A percentile compares a stretch with the other conserved stretches of the same genome.
phyloP scores from a whole-genome alignment of 2,113 vertebrate genomes.

The Carassius auratus region DNA sequence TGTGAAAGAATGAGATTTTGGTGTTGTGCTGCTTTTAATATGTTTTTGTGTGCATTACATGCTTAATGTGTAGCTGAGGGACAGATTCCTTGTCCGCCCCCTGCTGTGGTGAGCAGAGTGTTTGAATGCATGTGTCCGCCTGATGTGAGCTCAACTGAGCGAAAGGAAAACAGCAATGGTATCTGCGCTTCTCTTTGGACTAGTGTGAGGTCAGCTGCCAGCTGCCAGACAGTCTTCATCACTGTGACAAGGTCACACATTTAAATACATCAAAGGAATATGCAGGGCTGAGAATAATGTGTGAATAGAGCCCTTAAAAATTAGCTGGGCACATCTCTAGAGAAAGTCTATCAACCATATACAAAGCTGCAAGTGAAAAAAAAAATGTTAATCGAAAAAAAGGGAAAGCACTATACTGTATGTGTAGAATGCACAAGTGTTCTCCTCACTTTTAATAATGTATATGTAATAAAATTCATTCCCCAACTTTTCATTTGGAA shows the following conservation, averaged over 20 bases:
- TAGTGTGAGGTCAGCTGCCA: conserved; percentile 49
- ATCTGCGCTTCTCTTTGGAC: conserved; percentile 47
- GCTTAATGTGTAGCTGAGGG: conserved; percentile 29
- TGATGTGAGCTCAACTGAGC: conserved; percentile 56
- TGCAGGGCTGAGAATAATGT: conserved; percentile 55
- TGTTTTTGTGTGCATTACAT: conserved; percentile 17
- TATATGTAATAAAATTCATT: background rate
- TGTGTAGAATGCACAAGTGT: background rate
- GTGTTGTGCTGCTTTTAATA: background rate
- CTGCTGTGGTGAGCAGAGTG: background rate
- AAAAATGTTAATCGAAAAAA: background rate
- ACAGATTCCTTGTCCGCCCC: background rate
- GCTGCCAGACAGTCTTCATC: conserved; percentile 12
- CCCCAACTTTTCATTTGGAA: background rate
- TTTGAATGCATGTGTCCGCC: conserved; percentile 4
- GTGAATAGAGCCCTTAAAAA: conserved; percentile 32
- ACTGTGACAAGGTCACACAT: conserved; percentile 63
- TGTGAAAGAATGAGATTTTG: conserved; percentile 9
- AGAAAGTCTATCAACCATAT: conserved; percentile 61
- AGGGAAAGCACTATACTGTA: background rate
- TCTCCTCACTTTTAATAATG: background rate
- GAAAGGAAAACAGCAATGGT: conserved; percentile 64
- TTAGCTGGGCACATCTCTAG: conserved; percentile 39
- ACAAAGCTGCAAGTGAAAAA: conserved; percentile 54
- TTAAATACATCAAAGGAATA: conserved; percentile 16